Base-by-base conservation (phyloP, 2,888 invertebrate species). In the Lucinisca nassula region DNA sequence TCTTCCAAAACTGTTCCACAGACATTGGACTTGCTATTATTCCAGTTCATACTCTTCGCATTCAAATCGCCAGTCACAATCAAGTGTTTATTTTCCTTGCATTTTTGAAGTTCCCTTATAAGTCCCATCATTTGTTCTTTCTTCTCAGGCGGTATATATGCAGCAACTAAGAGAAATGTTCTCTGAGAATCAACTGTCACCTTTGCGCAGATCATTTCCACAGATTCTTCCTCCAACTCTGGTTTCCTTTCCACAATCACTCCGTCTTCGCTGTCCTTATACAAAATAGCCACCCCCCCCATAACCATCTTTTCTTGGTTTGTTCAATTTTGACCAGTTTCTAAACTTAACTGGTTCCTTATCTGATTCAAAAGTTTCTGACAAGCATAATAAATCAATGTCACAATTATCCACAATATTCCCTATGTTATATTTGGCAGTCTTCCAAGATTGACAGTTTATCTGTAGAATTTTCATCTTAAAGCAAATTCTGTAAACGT, bases 401-500 rank as follows among this genome's bases (percentile, higher is more conserved):
- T 21, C 32, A 35, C 35, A 67, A 14, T 10, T 10, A 67, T 67
- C 67, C 3, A 67, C 35, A 27, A 67, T 30, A n/a, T 67, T 17
- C 8, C 35, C 35, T 12, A 67, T 35, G 35, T 35, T 21, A 21
- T 3, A 35, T 35, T 35, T 67, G 6, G 67, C 67, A 1, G 67
- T 67, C 35, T 67, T 67, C 67, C 67, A 67, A 21, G 67, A 67
- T 21, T 67, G 67, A 67, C 67, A 32, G 35, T 67, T 67, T 14
- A 67, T 67, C 0, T 32, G 35, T 17, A 67, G 35, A 17, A 67
- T n/a, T 35, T 67, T 67, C 67, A 67, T 67, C 35, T 67, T 67
- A 17, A 32, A 32, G 35, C 17, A 67, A n/a, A 21, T 35, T 12
- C 10, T 67, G 2, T 6, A 8, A 35, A 27, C 67, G 27, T 10